Evolutionary conservation across 2,113 vertebrate genomes (phyloP).

Genomic region (Erinaceus europaeus): DNA sequence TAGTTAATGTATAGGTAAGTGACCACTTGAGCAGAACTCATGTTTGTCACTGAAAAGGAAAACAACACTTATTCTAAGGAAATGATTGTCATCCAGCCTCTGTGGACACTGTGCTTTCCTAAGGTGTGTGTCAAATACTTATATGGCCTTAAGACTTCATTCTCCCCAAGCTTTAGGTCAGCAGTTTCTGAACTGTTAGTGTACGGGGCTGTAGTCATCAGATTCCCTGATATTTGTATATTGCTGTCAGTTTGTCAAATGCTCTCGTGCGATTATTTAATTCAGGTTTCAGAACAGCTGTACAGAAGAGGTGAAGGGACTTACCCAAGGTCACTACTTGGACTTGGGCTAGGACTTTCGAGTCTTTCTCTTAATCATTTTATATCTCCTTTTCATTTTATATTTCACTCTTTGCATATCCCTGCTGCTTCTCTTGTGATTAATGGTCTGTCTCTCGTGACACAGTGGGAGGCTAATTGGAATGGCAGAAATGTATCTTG

Average conservation of each 20-base stretch:
- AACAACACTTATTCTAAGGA: background rate
- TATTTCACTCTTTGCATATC: slow-evolving; percentile 18
- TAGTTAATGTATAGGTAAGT: background rate
- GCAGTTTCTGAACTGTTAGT: background rate
- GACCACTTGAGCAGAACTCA: background rate
- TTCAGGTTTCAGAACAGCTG: slow-evolving; percentile 18
- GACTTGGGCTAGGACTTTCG: background rate
- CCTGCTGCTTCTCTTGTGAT: slow-evolving; percentile 48
- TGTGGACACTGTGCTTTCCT: background rate
- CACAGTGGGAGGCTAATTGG: slow-evolving; percentile 66
- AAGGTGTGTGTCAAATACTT: background rate
- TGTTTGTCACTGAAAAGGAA: background rate
- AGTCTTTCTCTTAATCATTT: slow-evolving; percentile 19
- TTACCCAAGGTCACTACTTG: slow-evolving; percentile 35
- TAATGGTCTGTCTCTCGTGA: slow-evolving; percentile 54
- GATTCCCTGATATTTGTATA: background rate
- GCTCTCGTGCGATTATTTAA: slow-evolving; percentile 1
- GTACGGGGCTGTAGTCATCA: background rate
- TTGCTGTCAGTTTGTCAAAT: background rate
- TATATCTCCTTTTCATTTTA: slow-evolving; percentile 46
- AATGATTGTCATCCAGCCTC: background rate
- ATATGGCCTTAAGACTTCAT: background rate
- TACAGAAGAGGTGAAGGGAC: slow-evolving; percentile 31
- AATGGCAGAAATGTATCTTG: slow-evolving; percentile 60
- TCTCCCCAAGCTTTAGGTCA: background rate